These are phyloP conservation scores for Caranx melampygus DNA, from an alignment of 2,113 vertebrate genomes.

Conservation along the genomic window DNA sequence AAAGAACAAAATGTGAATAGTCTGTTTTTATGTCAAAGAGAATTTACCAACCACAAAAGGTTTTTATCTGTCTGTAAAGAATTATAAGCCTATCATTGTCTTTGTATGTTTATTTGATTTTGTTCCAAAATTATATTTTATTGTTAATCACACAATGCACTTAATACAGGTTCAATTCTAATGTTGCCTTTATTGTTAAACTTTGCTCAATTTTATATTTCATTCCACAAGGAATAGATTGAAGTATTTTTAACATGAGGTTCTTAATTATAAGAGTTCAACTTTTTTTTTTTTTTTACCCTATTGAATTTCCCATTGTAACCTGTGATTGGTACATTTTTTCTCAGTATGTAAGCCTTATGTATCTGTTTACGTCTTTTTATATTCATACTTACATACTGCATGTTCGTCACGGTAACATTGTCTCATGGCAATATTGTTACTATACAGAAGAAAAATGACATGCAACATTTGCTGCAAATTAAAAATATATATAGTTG, in stretches of 20 bases:
- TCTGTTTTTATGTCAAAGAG: constrained; percentile 37
- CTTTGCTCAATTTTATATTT: constrained; percentile 32
- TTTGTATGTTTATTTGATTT: constrained; percentile 15
- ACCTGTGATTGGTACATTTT: constrained; percentile 78
- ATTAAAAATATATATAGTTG: constrained; percentile 74
- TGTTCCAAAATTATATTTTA: constrained; percentile 47
- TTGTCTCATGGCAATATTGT: constrained; percentile 48
- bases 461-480: constrained; percentile 74
- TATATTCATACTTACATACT: constrained; percentile 65
- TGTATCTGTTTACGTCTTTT: constrained; percentile 81
- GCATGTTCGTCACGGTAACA: constrained; percentile 46
- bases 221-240: constrained; percentile 42
- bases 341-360: constrained; percentile 83
- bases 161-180: constrained; percentile 66
- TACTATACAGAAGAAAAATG: constrained; percentile 52
- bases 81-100: constrained; percentile 17
- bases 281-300: constrained; percentile 18
- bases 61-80: constrained; percentile 32
- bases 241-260: constrained; percentile 51
- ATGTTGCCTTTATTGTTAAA: constrained; percentile 32
- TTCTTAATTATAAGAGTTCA: constrained; percentile 43
- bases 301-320: constrained; percentile 37
- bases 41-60: constrained; percentile 18
- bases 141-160: constrained; percentile 70
- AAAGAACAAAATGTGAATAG: constrained; percentile 23